Evolutionary conservation across 1,140 invertebrate species (phyloP), one percentile per base, ranked within the genome.

Genomic region (Drosophila repleta): DNA sequence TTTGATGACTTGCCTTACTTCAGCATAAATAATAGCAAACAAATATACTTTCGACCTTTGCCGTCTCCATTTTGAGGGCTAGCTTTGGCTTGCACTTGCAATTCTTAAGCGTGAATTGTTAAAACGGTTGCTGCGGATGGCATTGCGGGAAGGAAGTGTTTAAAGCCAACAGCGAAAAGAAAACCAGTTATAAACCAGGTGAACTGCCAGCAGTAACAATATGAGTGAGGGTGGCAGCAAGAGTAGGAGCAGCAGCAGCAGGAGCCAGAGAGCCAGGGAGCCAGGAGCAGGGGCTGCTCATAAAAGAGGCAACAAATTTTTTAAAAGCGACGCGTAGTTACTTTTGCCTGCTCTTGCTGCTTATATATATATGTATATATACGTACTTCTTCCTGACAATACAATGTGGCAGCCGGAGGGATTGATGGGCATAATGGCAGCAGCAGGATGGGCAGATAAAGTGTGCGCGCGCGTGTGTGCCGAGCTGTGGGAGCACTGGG

Each of bases 141-240:
- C 32, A 24, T 41, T 6, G 37, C 1, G 37, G 24, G 18, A 32
- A 46, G 39, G 26, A 69, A 63, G 58, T 68, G 46, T 53, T 68
- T 68, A 69, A 55, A 63, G 60, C 29, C 29, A 49, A 53, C 21
- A 46, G 26, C 26, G 11, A 20, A 20, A 52, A 26, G 11, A 21
- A 26, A 65, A 60, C 20, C 56, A 49, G 68, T 58, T 71, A 65
- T 24, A 65, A 65, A 37, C 39, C 55, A 72, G 63, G 69, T 70
- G 39, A 17, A 43, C 6, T 17, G n/a, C 39, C 39, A 17, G 8
- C 35, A 37, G 13, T 37, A 37, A 17, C 39, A 8, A 43, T 43
- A 17, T 17, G 13, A 21, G 15, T 7, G 15, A 3, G 11, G 43
- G 24, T 3, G 35, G 29, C 3, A 58, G 29, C 32, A 67, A 15